phyloP scores from a whole-genome alignment of 2,888 invertebrate genomes.

The Melieria crassipennis region DNA sequence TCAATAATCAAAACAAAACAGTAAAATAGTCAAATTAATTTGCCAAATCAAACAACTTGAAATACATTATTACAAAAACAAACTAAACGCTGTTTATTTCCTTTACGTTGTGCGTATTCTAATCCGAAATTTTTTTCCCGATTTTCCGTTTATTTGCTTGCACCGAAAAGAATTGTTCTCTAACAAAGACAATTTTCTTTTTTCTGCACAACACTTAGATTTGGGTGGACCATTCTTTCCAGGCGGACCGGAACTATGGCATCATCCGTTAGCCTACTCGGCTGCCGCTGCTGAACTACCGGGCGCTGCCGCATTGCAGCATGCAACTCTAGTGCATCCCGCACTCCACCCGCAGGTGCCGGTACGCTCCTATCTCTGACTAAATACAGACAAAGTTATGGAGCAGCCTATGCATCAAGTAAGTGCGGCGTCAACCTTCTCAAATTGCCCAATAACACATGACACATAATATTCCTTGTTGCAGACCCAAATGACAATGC shows the following conservation, averaged over 20 bases:
- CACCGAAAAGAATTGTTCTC: conserved; percentile 43
- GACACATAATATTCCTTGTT: conserved; percentile 7
- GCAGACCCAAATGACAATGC: conserved; percentile 70
- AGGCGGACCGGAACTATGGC: conserved; percentile 93
- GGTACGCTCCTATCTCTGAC: conserved; percentile 97
- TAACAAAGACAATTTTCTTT: conserved; percentile 50
- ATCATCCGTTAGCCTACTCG: conserved; percentile 86
- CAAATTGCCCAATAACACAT: conserved; percentile 1
- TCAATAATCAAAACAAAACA: conserved; percentile 3
- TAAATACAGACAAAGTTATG: conserved; percentile 76
- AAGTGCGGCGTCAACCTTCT: conserved; percentile 46
- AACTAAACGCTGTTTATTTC: background rate
- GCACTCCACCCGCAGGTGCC: conserved; percentile 98
- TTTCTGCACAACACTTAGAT: conserved; percentile 71
- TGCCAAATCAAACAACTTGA: background rate
- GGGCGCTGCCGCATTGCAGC: conserved; percentile 81
- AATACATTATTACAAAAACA: background rate
- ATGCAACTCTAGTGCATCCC: conserved; percentile 92
- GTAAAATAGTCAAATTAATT: background rate
- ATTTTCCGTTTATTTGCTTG: conserved; percentile 28
- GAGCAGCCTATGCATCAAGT: conserved; percentile 67
- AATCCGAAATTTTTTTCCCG: conserved; percentile 10
- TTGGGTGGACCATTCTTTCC: conserved; percentile 97
- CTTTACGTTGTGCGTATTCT: background rate
- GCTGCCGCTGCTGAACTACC: conserved; percentile 84